A percentile compares a stretch with the other conserved stretches of the same genome.
Evolutionary conservation across 2,797 vertebrate genomes (phyloP).

Genomic region (Labroides dimidiatus): DNA sequence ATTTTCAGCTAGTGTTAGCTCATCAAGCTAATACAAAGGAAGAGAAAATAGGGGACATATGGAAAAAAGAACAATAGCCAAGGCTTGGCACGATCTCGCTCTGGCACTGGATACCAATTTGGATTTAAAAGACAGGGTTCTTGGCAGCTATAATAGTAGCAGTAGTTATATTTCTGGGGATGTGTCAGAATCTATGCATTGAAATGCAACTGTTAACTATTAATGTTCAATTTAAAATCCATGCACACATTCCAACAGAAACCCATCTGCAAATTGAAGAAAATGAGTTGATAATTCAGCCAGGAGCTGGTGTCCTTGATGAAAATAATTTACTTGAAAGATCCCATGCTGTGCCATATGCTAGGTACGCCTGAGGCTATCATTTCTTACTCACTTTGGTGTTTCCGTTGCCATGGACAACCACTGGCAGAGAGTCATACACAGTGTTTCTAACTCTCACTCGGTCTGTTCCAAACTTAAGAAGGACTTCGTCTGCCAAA

Average conservation of each 20-base stretch:
- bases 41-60: slow-evolving; percentile 26
- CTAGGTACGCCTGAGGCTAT: not conserved
- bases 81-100: slow-evolving; percentile 28
- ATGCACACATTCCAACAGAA: slow-evolving; percentile 1
- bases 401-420: slow-evolving; percentile 94
- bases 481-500: slow-evolving; percentile 92
- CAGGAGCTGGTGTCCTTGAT: not conserved
- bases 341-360: slow-evolving; percentile 22
- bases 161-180: slow-evolving; percentile 17
- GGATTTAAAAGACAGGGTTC: slow-evolving; percentile 1
- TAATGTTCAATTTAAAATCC: slow-evolving; percentile 17
- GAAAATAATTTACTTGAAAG: slow-evolving; percentile 13
- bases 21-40: slow-evolving; percentile 10
- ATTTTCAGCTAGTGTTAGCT: slow-evolving; percentile 29
- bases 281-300: slow-evolving; percentile 20
- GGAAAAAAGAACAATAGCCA: slow-evolving; percentile 7
- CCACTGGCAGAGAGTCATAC: slow-evolving; percentile 91
- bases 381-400: slow-evolving; percentile 90
- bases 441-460: slow-evolving; percentile 92
- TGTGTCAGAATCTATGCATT: slow-evolving; percentile 5
- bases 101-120: slow-evolving; percentile 48
- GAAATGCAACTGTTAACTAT: slow-evolving; percentile 14
- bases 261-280: slow-evolving; percentile 13
- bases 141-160: slow-evolving; percentile 22
- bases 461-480: slow-evolving; percentile 93